A percentile compares a stretch with the other conserved stretches of the same genome.
These are phyloP conservation scores for Mythimna albipuncta DNA, from an alignment of 2,888 invertebrate genomes.

Conservation along the genomic window DNA sequence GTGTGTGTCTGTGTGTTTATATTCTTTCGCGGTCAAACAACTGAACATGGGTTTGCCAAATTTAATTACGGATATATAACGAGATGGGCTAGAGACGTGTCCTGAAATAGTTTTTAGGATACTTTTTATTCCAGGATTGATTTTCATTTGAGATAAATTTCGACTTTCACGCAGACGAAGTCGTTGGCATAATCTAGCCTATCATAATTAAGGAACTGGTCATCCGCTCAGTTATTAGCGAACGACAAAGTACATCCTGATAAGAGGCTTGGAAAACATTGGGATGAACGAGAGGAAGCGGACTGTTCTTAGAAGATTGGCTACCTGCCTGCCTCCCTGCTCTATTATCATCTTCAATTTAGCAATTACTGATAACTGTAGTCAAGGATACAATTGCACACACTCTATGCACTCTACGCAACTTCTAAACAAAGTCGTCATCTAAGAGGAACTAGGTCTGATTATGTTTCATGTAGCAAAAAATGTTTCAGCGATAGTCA, in stretches of 20 bases:
- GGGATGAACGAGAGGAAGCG: slow-evolving; percentile 19
- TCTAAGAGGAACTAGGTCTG: slow-evolving; percentile 13
- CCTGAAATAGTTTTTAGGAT: no score
- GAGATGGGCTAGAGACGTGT: no score
- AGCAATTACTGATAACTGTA: slow-evolving; percentile 43
- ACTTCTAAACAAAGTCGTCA: neutral
- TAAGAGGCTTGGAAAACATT: slow-evolving; percentile 17
- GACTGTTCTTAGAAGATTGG: slow-evolving; percentile 25
- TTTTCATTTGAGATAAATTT: no score
- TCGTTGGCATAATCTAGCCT: neutral
- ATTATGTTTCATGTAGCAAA: slow-evolving; percentile 15
- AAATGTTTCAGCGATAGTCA: slow-evolving; percentile 34
- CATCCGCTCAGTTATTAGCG: slow-evolving; percentile 23
- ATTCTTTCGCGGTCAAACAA: no score
- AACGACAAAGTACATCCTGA: slow-evolving; percentile 44
- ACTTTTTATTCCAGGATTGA: no score
- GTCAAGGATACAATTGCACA: slow-evolving; percentile 25
- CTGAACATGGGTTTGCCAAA: no score
- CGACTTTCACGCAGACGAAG: no score
- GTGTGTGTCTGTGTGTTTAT: no score
- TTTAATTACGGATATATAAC: no score
- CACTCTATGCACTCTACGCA: neutral
- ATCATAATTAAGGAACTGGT: slow-evolving; percentile 15
- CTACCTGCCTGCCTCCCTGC: slow-evolving; percentile 21
- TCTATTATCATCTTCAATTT: slow-evolving; percentile 41